Conservation (phyloP, 2,797 vertebrate genomes). For the Todus mexicanus region DNA sequence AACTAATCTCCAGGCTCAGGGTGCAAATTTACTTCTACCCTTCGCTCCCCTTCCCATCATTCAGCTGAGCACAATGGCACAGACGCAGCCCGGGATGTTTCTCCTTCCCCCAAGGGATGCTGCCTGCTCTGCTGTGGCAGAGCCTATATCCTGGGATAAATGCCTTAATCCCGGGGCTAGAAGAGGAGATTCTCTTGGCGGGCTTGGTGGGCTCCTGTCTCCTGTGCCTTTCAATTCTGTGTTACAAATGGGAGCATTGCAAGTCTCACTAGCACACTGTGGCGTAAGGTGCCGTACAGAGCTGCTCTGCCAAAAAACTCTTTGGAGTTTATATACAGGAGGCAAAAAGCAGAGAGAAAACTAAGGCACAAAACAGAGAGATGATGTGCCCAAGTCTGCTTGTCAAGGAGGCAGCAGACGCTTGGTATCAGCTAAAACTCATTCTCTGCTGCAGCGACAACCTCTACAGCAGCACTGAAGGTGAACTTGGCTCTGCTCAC, state of each 20-base stretch:
- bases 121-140: background rate
- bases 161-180: background rate
- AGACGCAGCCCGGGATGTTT: background rate
- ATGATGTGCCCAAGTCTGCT: background rate
- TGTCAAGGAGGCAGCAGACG: background rate
- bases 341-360: background rate
- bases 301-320: background rate
- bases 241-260: background rate
- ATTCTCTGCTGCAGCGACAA: background rate
- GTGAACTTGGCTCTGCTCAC: accelerated
- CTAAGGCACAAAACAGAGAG: background rate
- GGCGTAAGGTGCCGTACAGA: background rate
- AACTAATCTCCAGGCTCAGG: background rate
- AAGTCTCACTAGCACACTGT: background rate
- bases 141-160: background rate
- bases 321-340: background rate
- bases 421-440: background rate
- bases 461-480: background rate
- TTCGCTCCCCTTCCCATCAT: background rate
- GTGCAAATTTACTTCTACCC: conserved; percentile 11
- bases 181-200: background rate
- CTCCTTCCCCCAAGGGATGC: background rate
- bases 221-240: background rate
- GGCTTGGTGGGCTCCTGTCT: background rate
- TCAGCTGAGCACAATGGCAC: background rate